phyloP scores from a whole-genome alignment of 2,888 invertebrate genomes.

The Leptopterna dolabrata region DNA sequence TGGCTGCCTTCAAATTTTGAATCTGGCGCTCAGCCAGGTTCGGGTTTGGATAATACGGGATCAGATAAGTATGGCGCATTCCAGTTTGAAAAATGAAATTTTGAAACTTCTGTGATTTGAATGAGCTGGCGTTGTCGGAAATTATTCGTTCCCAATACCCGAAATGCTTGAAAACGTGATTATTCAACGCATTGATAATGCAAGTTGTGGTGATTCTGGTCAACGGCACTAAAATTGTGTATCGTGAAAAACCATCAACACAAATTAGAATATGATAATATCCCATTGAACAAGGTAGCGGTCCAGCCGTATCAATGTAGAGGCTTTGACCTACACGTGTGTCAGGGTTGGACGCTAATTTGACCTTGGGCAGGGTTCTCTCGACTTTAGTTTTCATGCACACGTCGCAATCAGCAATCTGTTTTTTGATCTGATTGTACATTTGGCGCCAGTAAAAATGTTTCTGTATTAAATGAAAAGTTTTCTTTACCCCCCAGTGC shows the following conservation, averaged over 20 bases:
- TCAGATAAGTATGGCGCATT: no score
- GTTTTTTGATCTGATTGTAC: background rate
- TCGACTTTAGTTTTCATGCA: background rate
- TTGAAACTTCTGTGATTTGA: background rate
- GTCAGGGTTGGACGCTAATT: background rate
- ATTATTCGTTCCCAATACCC: no score
- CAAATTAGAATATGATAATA: background rate
- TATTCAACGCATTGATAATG: background rate
- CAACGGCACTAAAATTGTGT: background rate
- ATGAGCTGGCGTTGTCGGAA: conserved; percentile 20
- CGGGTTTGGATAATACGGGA: no score
- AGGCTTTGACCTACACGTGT: background rate
- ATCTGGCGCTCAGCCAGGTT: no score
- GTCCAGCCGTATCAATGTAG: background rate
- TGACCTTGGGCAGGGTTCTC: background rate
- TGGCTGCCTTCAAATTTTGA: conserved; percentile 19
- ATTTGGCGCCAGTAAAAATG: background rate
- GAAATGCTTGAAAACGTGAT: no score
- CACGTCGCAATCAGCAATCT: background rate
- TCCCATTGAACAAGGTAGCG: background rate
- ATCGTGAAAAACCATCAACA: background rate
- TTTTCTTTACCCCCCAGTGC: background rate
- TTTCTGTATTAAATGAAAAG: background rate
- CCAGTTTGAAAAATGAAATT: background rate
- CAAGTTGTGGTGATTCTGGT: background rate